Evolutionary conservation across 2,888 invertebrate species (phyloP), one percentile per base, ranked within the genome.

Genomic region (Ophion ellenae): DNA sequence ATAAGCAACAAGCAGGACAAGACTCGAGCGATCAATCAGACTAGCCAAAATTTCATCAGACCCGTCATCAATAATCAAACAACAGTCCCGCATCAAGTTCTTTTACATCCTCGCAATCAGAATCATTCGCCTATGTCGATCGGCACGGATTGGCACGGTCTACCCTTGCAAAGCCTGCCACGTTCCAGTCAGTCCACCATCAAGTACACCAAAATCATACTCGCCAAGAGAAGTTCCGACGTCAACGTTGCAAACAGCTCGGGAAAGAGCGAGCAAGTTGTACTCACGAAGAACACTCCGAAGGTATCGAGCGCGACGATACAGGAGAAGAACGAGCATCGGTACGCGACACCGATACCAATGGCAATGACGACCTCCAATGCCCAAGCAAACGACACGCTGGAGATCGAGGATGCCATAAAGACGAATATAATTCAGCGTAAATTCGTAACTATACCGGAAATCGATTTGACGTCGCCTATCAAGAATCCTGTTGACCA

Each of bases 151-250:
- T 83, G 86, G 75, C 83, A 81, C 53, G 81, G 73, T 70, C 40
- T 76, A 14, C 81, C 89, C 0, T 82, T 90, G 69, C 90, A 91
- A 64, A 87, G 74, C 45, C 36, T 87, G 1, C 10, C 86, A 6
- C 89, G 90, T 6, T 7, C 86, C 2, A 88, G 85, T 71, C 92
- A 91, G 75, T 87, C 92, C 4, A 89, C 90, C 11, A 86, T 94
- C 6, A 95, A 95, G 87, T 95, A 95, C 77, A 95, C 95, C 0
- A 95, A 95, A 88, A 95, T 95, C 83, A 94, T 95, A 85, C 90
- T 95, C 84, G 95, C 95, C 11, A 94, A 95, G 85, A 94, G 94
- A 84, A 92, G 89, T 84, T 85, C 89, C 17, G 77, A 66, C 3
- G 61, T 47, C 86, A 47, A 47, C 5, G 14, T 53, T 53, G 88